A percentile compares a stretch with the other conserved stretches of the same genome.
Evolutionary conservation across 2,888 invertebrate genomes (phyloP).

Genomic region (Chydorus sphaericus): DNA sequence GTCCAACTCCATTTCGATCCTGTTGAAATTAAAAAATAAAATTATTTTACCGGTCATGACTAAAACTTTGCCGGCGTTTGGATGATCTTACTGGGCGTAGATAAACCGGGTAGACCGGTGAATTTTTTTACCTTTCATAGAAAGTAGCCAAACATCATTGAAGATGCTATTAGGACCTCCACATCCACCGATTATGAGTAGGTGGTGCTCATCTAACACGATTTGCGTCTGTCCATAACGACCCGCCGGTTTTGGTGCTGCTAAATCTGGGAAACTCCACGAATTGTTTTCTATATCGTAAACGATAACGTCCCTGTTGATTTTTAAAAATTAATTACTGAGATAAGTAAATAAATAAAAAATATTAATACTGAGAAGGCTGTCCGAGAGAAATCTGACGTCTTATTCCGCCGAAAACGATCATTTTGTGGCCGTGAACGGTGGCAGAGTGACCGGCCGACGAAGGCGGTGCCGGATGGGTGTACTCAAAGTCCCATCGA

Average conservation of each 20-base stretch:
- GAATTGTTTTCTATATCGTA: constrained; percentile 56
- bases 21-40: not conserved
- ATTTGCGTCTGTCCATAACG: constrained; percentile 91
- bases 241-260: constrained; percentile 53
- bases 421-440: constrained; percentile 64
- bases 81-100: not conserved
- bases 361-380: constrained; percentile 2
- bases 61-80: too few relatives aligned
- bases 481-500: constrained; percentile 56
- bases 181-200: constrained; percentile 45
- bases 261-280: constrained; percentile 63
- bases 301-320: constrained; percentile 69
- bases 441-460: constrained; percentile 89
- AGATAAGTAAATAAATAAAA: not conserved
- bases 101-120: too few relatives aligned
- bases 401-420: constrained; percentile 54
- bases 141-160: constrained; percentile 80
- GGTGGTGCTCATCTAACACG: constrained; percentile 24
- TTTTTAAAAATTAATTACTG: not conserved
- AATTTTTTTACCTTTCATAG: constrained; percentile 66
- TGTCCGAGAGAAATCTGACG: not conserved
- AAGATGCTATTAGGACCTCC: constrained; percentile 73
- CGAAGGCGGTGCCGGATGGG: constrained; percentile 50
- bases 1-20: constrained; percentile 40
- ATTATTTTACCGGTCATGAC: not conserved